Conservation (phyloP, 1,140 invertebrate species). For the Drosophila nannoptera region DNA sequence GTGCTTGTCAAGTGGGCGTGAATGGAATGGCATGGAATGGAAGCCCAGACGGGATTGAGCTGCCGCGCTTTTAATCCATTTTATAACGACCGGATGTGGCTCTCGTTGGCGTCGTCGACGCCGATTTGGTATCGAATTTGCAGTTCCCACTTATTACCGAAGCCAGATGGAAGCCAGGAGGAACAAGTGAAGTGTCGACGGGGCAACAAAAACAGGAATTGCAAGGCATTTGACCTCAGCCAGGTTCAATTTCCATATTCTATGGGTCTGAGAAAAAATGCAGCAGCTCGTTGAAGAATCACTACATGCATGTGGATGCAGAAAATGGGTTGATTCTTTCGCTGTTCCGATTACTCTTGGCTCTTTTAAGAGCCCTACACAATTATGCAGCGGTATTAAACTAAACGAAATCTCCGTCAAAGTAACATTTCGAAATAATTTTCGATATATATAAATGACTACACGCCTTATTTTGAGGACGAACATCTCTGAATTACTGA, state of each 20-base stretch:
- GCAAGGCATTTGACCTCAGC: constrained; percentile 14
- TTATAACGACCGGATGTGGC: constrained; percentile 41
- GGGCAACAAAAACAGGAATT: constrained; percentile 32
- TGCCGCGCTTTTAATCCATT: constrained; percentile 36
- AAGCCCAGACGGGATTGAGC: constrained; percentile 33
- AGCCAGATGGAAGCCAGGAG: neutral
- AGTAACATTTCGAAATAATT: neutral
- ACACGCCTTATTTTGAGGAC: no score
- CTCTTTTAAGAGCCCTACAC: no score
- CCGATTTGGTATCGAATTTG: constrained; percentile 5
- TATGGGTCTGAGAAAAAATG: constrained; percentile 2
- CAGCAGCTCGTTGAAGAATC: neutral
- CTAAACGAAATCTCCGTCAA: neutral
- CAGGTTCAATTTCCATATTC: constrained; percentile 22
- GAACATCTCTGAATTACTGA: no score
- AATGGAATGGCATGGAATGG: constrained; percentile 34
- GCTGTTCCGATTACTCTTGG: no score
- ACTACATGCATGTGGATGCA: constrained; percentile 14
- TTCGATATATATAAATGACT: neutral
- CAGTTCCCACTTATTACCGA: constrained; percentile 35
- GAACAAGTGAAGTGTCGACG: no score
- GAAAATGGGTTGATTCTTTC: neutral
- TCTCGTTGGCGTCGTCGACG: constrained; percentile 38
- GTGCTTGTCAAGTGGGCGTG: constrained; percentile 43
- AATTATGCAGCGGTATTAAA: no score